Base-by-base conservation (phyloP, 2,888 invertebrate species). In the Tiliacea aurago region DNA sequence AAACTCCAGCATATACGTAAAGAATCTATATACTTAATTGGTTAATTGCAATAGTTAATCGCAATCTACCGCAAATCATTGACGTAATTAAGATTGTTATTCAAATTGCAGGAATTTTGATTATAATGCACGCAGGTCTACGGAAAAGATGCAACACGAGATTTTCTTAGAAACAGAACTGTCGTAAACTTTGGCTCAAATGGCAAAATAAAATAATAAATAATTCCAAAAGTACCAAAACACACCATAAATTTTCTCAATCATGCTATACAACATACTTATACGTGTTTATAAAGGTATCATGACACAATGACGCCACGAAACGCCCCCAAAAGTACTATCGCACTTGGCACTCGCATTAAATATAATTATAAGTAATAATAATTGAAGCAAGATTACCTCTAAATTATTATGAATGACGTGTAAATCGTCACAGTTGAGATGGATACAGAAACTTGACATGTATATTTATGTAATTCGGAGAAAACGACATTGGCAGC, bases 281-380 rank as follows among this genome's bases (percentile, higher is more conserved):
- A 11, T 11, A 23, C n/a, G 51, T 51, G 51, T n/a, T 51, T n/a
- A 2, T 61, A 37, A 37, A 59, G n/a, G 15, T n/a, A n/a, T 15
- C 18, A 55, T 47, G 33, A 47, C 13, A 37, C 4, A 61, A n/a
- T 53, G 13, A 53, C 20, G 41, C 43, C 51, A 58, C 9, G 55
- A 47, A 79, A 79, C 65, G 53, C 63, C 80, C 56, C 47, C 56
- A 58, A 49, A 78, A 47, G 33, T 80, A 53, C 49, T 55, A 53
- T 33, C 37, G 23, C 47, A 64, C 11, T 78, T 64, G 63, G 67
- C 80, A 72, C 49, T 11, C 20, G 58, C 37, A 37, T 7, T 58
- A 13, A 20, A 58, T 33, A 58, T 58, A 13, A 20, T 37, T 33
- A 58, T 59, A n/a, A 59, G 9, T 61, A n/a, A 15, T 15, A 28